Conservation (phyloP, 2,113 vertebrate genomes). For the Papio anubis region DNA sequence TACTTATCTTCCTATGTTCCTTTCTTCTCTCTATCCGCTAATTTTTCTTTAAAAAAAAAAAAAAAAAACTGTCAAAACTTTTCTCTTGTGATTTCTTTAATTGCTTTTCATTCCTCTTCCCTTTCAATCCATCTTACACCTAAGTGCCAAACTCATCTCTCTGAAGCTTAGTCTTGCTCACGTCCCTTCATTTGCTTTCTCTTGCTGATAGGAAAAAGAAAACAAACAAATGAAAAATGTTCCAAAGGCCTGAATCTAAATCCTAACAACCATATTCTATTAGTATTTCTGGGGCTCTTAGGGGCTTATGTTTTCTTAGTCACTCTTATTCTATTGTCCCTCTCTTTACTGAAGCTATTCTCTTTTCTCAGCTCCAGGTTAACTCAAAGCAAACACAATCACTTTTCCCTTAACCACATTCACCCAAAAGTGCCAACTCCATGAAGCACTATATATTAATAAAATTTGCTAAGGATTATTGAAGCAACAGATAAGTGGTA, state of each 20-base stretch:
- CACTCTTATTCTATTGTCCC: background rate
- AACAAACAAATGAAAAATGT: background rate
- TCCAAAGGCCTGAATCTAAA: background rate
- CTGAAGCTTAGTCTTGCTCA: background rate
- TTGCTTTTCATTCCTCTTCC: background rate
- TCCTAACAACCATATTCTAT: background rate
- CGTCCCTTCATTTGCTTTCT: background rate
- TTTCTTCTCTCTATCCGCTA: background rate
- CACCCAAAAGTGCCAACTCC: background rate
- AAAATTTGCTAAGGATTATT: background rate
- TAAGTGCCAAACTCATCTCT: background rate
- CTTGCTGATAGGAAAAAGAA: background rate
- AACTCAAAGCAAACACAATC: background rate
- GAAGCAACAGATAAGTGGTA: background rate
- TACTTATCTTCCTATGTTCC: background rate
- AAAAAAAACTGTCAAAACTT: background rate
- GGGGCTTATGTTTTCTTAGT: background rate
- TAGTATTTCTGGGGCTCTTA: background rate
- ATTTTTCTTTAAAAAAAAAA: background rate
- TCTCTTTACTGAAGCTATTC: background rate
- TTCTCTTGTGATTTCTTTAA: background rate
- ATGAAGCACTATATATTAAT: background rate
- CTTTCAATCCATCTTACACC: background rate
- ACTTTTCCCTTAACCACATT: background rate
- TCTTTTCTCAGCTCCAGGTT: background rate